Percentiles rank a stretch among this genome's conserved stretches.
These are phyloP conservation scores for Morpho helenor DNA, from an alignment of 2,888 invertebrate species.

Conservation along the genomic window DNA sequence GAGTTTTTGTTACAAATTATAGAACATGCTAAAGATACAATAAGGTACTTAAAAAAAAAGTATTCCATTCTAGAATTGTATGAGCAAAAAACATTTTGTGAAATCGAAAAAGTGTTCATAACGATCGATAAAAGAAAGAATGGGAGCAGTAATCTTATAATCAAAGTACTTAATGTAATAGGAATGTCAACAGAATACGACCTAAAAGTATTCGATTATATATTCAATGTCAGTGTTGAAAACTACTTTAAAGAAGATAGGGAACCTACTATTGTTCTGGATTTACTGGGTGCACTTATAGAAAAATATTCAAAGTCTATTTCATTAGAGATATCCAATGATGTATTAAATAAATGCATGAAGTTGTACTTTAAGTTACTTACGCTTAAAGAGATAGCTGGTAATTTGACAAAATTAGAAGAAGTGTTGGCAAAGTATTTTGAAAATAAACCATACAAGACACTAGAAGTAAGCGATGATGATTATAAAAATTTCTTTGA, in stretches of 20 bases:
- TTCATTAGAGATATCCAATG: slow-evolving; percentile 46
- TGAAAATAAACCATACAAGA: slow-evolving; percentile 79
- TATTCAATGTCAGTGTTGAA: slow-evolving; percentile 49
- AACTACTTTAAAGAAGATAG: slow-evolving; percentile 66
- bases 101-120: slow-evolving; percentile 63
- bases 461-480: slow-evolving; percentile 66
- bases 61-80: slow-evolving; percentile 66
- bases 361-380: slow-evolving; percentile 67
- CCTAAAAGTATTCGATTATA: slow-evolving; percentile 55
- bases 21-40: slow-evolving; percentile 43
- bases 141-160: slow-evolving; percentile 50
- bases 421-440: slow-evolving; percentile 77
- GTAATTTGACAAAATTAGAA: slow-evolving; percentile 77
- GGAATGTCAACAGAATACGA: slow-evolving; percentile 62
- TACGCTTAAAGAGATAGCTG: slow-evolving; percentile 50
- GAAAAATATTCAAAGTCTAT: slow-evolving; percentile 62
- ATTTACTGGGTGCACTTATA: slow-evolving; percentile 66
- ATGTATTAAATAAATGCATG: slow-evolving; percentile 54
- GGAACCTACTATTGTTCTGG: slow-evolving; percentile 71
- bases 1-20: slow-evolving; percentile 54
- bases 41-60: slow-evolving; percentile 51
- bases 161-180: slow-evolving; percentile 61
- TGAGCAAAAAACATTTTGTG: slow-evolving; percentile 73
- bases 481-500: slow-evolving; percentile 76
- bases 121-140: slow-evolving; percentile 65